A percentile compares a stretch with the other conserved stretches of the same genome.
Evolutionary conservation across 2,888 invertebrate species (phyloP).

Genomic region (Conomelus anceps): DNA sequence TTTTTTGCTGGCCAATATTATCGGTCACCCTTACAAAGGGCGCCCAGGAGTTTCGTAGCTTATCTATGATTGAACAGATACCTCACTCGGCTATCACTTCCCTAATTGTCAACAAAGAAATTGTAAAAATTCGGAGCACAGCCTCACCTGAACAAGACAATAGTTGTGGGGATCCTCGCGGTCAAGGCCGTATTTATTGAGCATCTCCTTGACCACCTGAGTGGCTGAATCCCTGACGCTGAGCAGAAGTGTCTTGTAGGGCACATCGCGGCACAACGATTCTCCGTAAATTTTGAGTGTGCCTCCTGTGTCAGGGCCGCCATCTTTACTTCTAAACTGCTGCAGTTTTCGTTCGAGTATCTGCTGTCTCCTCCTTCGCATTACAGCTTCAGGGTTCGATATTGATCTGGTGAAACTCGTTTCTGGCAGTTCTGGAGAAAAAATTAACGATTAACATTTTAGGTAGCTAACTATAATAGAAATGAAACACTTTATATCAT

Average conservation of each 20-base stretch:
- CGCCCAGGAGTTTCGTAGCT: too few species aligned
- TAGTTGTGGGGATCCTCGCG: constrained; percentile 85
- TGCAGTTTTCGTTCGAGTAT: constrained; percentile 94
- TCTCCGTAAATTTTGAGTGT: constrained; percentile 94
- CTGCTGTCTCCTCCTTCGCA: constrained; percentile 92
- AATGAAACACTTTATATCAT: too few species aligned
- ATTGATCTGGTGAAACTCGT: constrained; percentile 98
- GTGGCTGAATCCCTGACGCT: constrained; percentile 90
- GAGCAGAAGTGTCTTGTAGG: constrained; percentile 93
- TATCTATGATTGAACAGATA: too few species aligned
- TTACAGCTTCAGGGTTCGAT: constrained; percentile 99
- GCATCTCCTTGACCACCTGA: constrained; percentile 89
- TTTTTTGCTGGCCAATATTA: too few species aligned
- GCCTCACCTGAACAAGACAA: constrained; percentile 88
- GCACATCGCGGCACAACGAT: constrained; percentile 90
- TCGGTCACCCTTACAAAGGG: too few species aligned
- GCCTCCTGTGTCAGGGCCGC: constrained; percentile 89
- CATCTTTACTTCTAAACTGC: constrained; percentile 90
- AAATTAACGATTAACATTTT: too few species aligned
- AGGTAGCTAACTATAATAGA: too few species aligned
- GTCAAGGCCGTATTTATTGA: constrained; percentile 92
- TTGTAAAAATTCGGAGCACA: too few species aligned
- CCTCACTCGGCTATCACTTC: too few species aligned
- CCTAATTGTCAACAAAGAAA: too few species aligned
- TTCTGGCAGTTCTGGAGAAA: constrained; percentile 78